These are phyloP conservation scores for Xiphorhynchus elegans DNA, from an alignment of 2,113 vertebrate species.

Conservation along the genomic window DNA sequence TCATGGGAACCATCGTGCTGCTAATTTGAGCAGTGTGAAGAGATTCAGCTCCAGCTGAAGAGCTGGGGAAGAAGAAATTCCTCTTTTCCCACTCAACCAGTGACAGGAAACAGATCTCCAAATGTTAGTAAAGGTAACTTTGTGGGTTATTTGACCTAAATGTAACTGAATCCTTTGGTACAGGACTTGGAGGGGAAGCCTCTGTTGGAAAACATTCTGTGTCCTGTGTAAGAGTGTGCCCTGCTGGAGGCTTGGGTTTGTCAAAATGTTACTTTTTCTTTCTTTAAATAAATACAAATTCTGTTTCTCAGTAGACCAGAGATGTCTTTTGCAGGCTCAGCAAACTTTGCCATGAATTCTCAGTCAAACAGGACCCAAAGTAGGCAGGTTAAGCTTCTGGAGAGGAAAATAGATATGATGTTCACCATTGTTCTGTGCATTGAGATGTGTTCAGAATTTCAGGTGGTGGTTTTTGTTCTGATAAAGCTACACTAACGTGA, in stretches of 20 bases:
- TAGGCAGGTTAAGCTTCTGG: constrained; percentile 18
- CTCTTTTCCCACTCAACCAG: neutral
- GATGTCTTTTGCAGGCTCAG: neutral
- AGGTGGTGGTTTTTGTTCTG: neutral
- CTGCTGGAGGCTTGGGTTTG: neutral
- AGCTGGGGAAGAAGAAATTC: neutral
- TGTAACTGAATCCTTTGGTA: neutral
- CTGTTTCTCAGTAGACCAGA: neutral
- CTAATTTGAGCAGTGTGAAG: neutral
- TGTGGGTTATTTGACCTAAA: neutral
- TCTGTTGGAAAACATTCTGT: neutral
- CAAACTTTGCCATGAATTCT: neutral
- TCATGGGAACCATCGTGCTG: neutral
- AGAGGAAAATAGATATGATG: neutral
- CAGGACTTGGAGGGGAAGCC: neutral
- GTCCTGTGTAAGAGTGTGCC: neutral
- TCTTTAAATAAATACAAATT: neutral
- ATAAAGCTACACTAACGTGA: neutral
- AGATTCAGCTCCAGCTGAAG: neutral
- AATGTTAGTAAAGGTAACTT: neutral
- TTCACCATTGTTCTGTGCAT: neutral
- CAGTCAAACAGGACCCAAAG: neutral
- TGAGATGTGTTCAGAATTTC: neutral
- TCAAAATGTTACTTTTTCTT: neutral
- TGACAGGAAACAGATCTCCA: neutral